Conservation (phyloP, 2,888 invertebrate species). For the Drosophila cracens region DNA sequence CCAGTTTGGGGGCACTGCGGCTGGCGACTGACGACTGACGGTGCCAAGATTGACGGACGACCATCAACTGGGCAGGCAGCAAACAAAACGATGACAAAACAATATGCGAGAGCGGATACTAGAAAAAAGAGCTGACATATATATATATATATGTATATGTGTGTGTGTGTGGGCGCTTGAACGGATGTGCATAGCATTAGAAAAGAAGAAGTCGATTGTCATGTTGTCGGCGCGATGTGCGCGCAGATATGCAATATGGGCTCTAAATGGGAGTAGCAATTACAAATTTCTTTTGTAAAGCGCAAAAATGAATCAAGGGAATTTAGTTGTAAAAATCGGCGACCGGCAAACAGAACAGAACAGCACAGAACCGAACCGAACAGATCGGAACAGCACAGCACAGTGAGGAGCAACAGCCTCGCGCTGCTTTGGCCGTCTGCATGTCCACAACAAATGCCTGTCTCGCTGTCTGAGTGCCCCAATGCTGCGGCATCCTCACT, state of each 20-base stretch:
- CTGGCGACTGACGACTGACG: background rate
- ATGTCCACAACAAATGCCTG: conserved; percentile 40
- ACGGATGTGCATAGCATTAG: conserved; percentile 50
- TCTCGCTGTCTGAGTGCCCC: conserved; percentile 43
- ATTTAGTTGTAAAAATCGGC: conserved; percentile 75
- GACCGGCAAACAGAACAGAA: background rate
- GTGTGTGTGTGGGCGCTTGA: conserved; percentile 35
- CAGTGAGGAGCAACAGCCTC: conserved; percentile 11
- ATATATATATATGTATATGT: conserved; percentile 6
- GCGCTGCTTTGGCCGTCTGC: conserved; percentile 25
- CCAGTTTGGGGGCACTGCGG: background rate
- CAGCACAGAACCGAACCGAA: background rate
- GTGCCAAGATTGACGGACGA: conserved; percentile 54
- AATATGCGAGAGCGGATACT: conserved; percentile 59
- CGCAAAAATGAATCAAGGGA: conserved; percentile 60
- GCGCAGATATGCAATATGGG: conserved; percentile 55
- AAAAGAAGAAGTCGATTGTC: conserved; percentile 37
- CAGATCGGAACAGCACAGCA: background rate
- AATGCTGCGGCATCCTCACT: conserved; percentile 67
- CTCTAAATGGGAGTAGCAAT: conserved; percentile 77
- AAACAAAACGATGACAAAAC: conserved; percentile 74
- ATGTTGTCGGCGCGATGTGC: conserved; percentile 40
- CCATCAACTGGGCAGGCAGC: conserved; percentile 43
- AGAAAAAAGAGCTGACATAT: conserved; percentile 36
- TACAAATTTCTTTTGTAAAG: conserved; percentile 77